These are phyloP conservation scores for Phalloptychus januarius DNA, from an alignment of 2,797 vertebrate genomes.

Conservation along the genomic window DNA sequence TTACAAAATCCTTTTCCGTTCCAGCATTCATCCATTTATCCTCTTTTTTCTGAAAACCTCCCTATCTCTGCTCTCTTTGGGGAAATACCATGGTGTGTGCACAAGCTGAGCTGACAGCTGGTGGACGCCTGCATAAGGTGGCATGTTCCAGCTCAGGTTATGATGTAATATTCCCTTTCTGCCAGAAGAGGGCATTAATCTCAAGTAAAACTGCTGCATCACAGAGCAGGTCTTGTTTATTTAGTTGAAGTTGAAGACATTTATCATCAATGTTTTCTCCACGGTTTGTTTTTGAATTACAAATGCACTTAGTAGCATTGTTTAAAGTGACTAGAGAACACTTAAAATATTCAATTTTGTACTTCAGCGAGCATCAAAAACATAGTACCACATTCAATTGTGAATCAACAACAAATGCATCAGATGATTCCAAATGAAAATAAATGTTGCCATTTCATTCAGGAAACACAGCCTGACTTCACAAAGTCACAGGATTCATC, in stretches of 20 bases:
- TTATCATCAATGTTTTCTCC: neutral
- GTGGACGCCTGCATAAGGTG: conserved; percentile 25
- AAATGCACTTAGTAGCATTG: conserved; percentile 11
- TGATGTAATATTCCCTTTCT: conserved; percentile 38
- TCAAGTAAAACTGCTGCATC: conserved; percentile 58
- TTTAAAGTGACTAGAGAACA: neutral
- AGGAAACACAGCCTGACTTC: neutral
- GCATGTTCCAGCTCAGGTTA: conserved; percentile 16
- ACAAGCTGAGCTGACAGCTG: conserved; percentile 51
- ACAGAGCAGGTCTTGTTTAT: neutral
- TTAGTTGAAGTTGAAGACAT: conserved; percentile 24
- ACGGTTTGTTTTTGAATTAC: neutral
- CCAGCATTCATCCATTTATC: conserved; percentile 20
- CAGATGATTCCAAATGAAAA: neutral
- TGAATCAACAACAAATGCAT: neutral
- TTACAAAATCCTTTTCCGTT: conserved; percentile 23
- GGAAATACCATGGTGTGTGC: conserved; percentile 60
- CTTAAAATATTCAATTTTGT: neutral
- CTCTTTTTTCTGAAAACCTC: conserved; percentile 15
- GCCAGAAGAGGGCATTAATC: conserved; percentile 60
- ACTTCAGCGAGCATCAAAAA: neutral
- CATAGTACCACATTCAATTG: neutral
- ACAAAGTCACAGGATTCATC: neutral
- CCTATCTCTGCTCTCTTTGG: conserved; percentile 38
- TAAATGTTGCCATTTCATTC: neutral